Base-by-base conservation (phyloP, 2,113 vertebrate genomes). In the Lethenteron camtschaticum region DNA sequence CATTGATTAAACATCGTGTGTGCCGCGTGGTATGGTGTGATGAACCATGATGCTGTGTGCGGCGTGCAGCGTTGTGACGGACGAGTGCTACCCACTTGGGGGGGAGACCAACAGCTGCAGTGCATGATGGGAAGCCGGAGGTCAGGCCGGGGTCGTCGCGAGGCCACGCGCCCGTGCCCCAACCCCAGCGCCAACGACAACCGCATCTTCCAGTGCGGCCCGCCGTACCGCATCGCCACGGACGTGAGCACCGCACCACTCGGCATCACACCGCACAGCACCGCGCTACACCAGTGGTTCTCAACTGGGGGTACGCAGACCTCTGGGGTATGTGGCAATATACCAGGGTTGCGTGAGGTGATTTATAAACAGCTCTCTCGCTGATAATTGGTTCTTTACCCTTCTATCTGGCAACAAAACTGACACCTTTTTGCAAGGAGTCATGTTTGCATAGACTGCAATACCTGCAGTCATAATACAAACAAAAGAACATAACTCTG, bases 101-200 rank as follows among this genome's bases (percentile, higher is more conserved):
- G 76, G 24, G 80, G 74, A 1, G 78, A 84, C 71, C 69, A 6
- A 0, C 79, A 76, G 0, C 75, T 75, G 55, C 86, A 77, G 72
- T 97, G 94, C 69, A 97, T 95, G 94, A 96, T 97, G 94, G 87
- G 88, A 75, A 95, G 86, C 70, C 87, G 85, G 58, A 82, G 86
- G 1, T 78, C 81, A 12, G 90, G 90, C 12, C 77, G 91, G 11
- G 94, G 94, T 16, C 96, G 95, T 80, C 84, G 91, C 1, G 91
- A 97, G 78, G 91, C 94, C 16, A 95, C 86, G 0, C 79, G 84
- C 1, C 83, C 60, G 10, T 97, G 94, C 74, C 94, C 94, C 75
- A 97, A 85, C 77, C 74, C 78, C 57, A 77, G 80, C 59, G 79
- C 75, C 73, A 83, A 83, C 55, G 78, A 85, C 73, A 97, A 97